Base-by-base conservation (phyloP, 1,140 invertebrate genomes). In the Micrasema minimum region DNA sequence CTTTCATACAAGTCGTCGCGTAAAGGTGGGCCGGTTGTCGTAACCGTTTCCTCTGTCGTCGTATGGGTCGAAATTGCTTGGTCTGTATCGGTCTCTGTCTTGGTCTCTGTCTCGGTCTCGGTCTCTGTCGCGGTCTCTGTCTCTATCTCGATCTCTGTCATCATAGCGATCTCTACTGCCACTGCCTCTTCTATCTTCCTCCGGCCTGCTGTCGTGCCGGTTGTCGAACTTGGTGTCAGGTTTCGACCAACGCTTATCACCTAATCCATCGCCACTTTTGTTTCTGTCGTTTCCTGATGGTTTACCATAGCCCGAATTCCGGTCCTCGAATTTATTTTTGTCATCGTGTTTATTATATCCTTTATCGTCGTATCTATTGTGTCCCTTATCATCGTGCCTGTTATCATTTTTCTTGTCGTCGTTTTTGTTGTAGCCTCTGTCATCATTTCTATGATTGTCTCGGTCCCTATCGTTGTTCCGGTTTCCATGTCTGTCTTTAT, bases 251-350 rank as follows among this genome's bases (percentile, higher is more conserved):
- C 41, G 67, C 59, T 72, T 75, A 31, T 75, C 71, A 38, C 75
- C 64, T 71, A 70, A 22, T 57, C 71, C 71, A 43, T 71, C 53
- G 35, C 70, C 71, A 18, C 72, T 76, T 69, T 75, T 75, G 50
- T 76, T 75, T 53, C 73, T 71, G 26, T 75, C 73, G 62, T 59
- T 31, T 16, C 53, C 72, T n/a, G 72, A 50, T 12, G 69, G 69
- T 62, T 48, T 59, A 38, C 70, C 73, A 66, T 75, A 59, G 6
- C 72, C 69, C 43, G 66, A 55, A 71, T 74, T 43, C 46, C 67
- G 57, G 45, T 75, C 70, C 50, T 75, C 70, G 35, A 69, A 69
- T 51, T 62, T 66, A 18, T 69, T 68, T n/a, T 66, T 66, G 9
- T 75, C 67, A 61, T 75, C 73, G 22, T 75, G 72, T 66, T 62